Conservation (phyloP, 2,797 vertebrate species). For the Poecilia velifera region DNA sequence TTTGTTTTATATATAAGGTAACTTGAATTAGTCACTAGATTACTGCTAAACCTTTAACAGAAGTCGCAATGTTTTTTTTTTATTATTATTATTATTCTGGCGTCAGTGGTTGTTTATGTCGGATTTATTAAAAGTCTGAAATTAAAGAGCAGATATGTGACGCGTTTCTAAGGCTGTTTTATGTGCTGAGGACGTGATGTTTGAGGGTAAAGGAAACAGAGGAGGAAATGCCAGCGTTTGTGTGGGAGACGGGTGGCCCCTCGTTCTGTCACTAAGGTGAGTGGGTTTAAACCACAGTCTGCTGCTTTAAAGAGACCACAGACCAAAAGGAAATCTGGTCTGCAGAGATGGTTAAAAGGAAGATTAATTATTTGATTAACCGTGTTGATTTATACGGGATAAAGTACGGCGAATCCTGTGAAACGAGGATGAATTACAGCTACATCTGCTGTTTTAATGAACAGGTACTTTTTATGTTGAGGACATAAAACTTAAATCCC, state of each 20-base stretch:
- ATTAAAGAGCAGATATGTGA: constrained; percentile 30
- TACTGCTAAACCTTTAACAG: neutral
- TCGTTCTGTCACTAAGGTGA: constrained; percentile 65
- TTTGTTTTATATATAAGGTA: neutral
- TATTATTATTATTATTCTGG: neutral
- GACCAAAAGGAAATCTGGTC: constrained; percentile 26
- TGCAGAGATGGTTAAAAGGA: constrained; percentile 18
- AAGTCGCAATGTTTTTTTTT: neutral
- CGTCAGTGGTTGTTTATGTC: neutral
- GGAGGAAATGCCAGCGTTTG: constrained; percentile 68
- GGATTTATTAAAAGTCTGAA: constrained; percentile 12
- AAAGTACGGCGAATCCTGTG: constrained; percentile 4
- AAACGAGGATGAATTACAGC: neutral
- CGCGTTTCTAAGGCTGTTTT: constrained; percentile 59
- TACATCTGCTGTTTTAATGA: constrained; percentile 11
- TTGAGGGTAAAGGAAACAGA: constrained; percentile 63
- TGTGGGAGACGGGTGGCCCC: constrained; percentile 58
- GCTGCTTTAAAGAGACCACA: constrained; percentile 59
- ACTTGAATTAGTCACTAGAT: neutral
- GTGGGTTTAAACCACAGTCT: constrained; percentile 65
- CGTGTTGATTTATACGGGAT: neutral
- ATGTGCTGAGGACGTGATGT: constrained; percentile 49
- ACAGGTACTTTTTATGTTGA: constrained; percentile 15
- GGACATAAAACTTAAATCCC: constrained; percentile 19
- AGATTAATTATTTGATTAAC: constrained; percentile 5